Evolutionary conservation across 2,888 invertebrate species (phyloP).

Genomic region (Creontiades dilutus): DNA sequence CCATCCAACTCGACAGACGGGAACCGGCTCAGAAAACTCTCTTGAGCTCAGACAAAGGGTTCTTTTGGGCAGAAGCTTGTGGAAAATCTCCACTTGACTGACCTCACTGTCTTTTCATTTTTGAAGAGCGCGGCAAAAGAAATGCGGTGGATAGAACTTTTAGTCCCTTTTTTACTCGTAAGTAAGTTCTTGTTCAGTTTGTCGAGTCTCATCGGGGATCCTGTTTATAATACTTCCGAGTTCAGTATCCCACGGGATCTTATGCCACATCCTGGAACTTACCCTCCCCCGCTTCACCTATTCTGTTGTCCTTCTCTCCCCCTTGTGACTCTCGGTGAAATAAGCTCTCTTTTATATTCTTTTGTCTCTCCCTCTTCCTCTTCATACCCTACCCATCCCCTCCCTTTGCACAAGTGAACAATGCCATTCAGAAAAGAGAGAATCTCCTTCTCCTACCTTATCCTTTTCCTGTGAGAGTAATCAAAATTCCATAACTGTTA

Average conservation of each 20-base stretch:
- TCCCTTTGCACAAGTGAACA: constrained; percentile 58
- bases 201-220: constrained; percentile 51
- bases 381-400: not conserved
- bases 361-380: constrained; percentile 53
- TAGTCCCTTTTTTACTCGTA: constrained; percentile 35
- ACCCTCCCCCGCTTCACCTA: not conserved
- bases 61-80: constrained; percentile 56
- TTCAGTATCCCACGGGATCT: constrained; percentile 55
- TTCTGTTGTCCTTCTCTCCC: not conserved
- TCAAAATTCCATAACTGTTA: constrained; percentile 72
- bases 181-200: constrained; percentile 67
- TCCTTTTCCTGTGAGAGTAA: constrained; percentile 67
- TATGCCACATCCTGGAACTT: constrained; percentile 20
- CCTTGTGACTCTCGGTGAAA: constrained; percentile 48
- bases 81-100: constrained; percentile 59
- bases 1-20: not conserved
- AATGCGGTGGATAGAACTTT: constrained; percentile 9
- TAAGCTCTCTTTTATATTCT: constrained; percentile 61
- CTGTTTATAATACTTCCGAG: constrained; percentile 45
- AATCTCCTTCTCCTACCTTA: constrained; percentile 34
- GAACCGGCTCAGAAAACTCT: constrained; percentile 30
- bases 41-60: constrained; percentile 49
- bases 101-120: constrained; percentile 45
- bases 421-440: constrained; percentile 56
- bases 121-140: constrained; percentile 27